Evolutionary conservation across 1,140 invertebrate genomes (phyloP), one percentile per base, ranked within the genome.

Genomic region (Sminthurinus signatus): DNA sequence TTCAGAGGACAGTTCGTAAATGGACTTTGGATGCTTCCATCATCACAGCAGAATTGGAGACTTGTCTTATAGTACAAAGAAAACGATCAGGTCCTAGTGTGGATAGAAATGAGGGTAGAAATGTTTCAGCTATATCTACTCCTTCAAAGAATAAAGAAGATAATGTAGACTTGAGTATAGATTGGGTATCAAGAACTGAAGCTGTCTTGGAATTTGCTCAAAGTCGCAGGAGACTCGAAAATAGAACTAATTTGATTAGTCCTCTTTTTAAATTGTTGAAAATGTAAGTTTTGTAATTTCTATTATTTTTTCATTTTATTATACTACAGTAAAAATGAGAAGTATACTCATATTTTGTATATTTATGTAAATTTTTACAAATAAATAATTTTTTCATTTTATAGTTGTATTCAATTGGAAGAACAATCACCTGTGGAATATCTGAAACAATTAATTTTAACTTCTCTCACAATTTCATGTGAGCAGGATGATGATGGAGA

Each of bases 341-440:
- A n/a, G 39, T n/a, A n/a, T n/a, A n/a, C n/a, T n/a, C n/a, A n/a
- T n/a, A n/a, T n/a, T n/a, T n/a, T n/a, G n/a, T n/a, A n/a, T n/a
- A n/a, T n/a, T n/a, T n/a, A 36, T 8, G 32, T 8, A 36, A 36
- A 36, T 36, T 36, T 36, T 48, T 25, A 10, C n/a, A 19, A 48
- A 48, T n/a, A 25, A n/a, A 48, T 10, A 19, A n/a, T 48, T 50
- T 14, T 57, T 44, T 28, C 21, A 64, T 25, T 5, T 8, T 56
- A n/a, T 67, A 80, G 78, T 68, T 91, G 87, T 73, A 79, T 91
- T 61, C 81, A 84, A 60, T 85, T 91, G 63, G 88, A 93, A 70
- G 86, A 90, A 70, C 88, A 93, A 70, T 83, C 83, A 23, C 82
- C 85, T n/a, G 82, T 89, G 0, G 92, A 96, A 75, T 95, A 96